Evolutionary conservation across 2,113 vertebrate genomes (phyloP).

Genomic region (Odocoileus virginianus): DNA sequence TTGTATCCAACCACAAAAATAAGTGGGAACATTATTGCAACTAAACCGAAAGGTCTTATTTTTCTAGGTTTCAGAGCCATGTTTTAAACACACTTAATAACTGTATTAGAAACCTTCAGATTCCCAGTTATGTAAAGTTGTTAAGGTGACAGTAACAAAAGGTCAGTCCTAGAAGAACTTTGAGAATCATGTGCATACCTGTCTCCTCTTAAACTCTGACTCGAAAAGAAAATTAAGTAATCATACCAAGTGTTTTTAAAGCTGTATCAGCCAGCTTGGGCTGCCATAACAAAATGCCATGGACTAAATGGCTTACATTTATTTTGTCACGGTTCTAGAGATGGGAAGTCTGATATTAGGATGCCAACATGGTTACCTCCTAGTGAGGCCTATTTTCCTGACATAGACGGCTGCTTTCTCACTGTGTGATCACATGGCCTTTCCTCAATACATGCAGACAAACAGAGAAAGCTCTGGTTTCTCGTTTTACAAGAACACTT

Average conservation of each 20-base stretch:
- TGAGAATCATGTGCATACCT: background rate
- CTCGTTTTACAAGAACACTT: background rate
- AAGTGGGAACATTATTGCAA: background rate
- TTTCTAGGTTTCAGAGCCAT: background rate
- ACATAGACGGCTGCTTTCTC: background rate
- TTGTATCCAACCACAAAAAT: background rate
- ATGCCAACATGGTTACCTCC: background rate
- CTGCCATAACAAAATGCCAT: background rate
- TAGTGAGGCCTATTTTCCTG: background rate
- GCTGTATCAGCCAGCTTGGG: background rate
- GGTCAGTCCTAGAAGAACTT: background rate
- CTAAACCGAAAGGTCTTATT: background rate
- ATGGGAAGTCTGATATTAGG: background rate
- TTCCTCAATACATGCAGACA: background rate
- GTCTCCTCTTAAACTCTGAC: background rate
- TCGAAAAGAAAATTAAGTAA: constrained; percentile 7
- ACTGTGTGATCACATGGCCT: background rate
- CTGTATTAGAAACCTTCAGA: background rate
- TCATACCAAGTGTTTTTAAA: background rate
- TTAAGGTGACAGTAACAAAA: background rate
- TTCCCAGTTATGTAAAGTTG: background rate
- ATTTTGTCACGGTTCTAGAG: background rate
- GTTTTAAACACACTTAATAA: background rate
- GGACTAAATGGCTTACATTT: background rate
- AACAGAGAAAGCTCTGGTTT: background rate